Conservation (phyloP, 2,888 invertebrate genomes). For the Alcis repandata region DNA sequence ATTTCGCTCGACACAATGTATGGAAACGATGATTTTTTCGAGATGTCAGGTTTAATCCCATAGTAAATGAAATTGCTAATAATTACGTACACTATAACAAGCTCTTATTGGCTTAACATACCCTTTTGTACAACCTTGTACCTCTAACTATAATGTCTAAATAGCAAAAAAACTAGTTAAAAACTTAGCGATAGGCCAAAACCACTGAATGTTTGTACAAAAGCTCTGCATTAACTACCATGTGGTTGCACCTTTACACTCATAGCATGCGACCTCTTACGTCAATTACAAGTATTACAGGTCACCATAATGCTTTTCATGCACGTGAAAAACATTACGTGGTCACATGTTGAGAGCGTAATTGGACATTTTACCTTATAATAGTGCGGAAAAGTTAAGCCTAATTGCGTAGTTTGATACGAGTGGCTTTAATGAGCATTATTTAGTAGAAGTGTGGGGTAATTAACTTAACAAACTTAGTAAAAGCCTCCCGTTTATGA, state of each 20-base stretch:
- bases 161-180: too few species aligned
- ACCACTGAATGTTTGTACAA: too few species aligned
- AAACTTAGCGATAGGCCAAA: too few species aligned
- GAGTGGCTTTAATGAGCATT: constrained; percentile 27
- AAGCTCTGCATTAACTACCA: too few species aligned
- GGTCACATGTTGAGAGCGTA: constrained; percentile 22
- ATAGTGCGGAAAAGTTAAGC: constrained; percentile 24
- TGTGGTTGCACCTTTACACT: constrained; percentile 19
- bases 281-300: constrained; percentile 36
- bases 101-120: too few species aligned
- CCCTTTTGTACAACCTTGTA: too few species aligned
- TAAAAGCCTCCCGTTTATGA: constrained; percentile 6
- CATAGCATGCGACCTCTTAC: constrained; percentile 41
- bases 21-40: too few species aligned
- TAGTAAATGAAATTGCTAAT: too few species aligned
- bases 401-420: constrained; percentile 27
- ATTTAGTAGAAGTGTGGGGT: constrained; percentile 17
- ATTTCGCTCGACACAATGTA: too few species aligned
- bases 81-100: too few species aligned
- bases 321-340: constrained; percentile 29
- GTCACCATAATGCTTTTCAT: constrained; percentile 21
- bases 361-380: constrained; percentile 35
- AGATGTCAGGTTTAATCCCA: too few species aligned
- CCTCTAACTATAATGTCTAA: too few species aligned
- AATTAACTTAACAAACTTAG: constrained; percentile 13